phyloP scores from a whole-genome alignment of 2,888 invertebrate species.

The Capitulum mitella region DNA sequence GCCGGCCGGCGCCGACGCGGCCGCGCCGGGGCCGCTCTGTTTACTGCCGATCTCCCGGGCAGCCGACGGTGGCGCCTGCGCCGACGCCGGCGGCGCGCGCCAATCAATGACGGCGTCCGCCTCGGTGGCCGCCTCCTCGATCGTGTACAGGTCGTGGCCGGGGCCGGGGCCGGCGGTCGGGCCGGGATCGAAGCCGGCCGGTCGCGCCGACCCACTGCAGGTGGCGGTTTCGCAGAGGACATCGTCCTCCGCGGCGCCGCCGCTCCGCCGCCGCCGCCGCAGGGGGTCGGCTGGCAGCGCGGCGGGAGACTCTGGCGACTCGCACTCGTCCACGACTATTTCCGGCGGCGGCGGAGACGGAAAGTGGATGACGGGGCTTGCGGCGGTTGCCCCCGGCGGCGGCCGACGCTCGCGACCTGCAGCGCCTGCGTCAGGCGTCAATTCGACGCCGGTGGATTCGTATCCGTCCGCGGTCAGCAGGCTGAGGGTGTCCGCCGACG shows the following conservation, averaged over 20 bases:
- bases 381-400: no score
- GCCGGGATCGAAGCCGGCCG: no score
- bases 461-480: not conserved
- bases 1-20: not conserved
- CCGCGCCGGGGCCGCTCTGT: not conserved
- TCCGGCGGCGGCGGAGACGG: not conserved
- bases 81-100: not conserved
- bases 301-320: not conserved
- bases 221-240: no score
- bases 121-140: not conserved
- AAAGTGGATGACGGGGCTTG: not conserved
- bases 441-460: not conserved
- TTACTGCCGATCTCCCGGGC: constrained; percentile 3
- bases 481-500: not conserved
- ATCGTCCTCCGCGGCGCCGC: no score
- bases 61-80: constrained; percentile 6
- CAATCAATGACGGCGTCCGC: not conserved
- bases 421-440: not conserved
- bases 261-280: no score
- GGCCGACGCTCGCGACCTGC: no score
- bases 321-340: not conserved
- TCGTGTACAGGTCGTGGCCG: not conserved
- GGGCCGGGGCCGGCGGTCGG: no score
- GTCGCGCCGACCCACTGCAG: no score
- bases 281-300: not conserved